Conservation (phyloP, 37 sponge, comb jelly and placozoan species). For the Aphrocallistes beatrix region DNA sequence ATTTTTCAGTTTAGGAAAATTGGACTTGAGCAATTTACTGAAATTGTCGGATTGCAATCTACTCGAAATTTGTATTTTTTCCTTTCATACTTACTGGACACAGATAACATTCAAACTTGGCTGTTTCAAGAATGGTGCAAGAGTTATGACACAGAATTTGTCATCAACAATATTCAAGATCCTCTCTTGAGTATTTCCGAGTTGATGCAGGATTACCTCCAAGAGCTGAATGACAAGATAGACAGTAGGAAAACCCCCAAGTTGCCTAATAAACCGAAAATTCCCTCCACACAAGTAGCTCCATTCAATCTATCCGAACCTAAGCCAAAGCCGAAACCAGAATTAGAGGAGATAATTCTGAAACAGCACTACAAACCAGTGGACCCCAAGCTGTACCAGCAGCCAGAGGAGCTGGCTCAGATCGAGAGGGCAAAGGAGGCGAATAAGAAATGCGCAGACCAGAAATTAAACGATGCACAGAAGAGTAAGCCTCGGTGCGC, state of each 20-base stretch:
- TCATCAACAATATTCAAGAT: not conserved
- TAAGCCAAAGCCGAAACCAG: not conserved
- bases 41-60: not conserved
- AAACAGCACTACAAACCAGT: not conserved
- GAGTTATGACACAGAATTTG: conserved; percentile 13
- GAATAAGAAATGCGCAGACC: not conserved
- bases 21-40: not conserved
- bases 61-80: not conserved
- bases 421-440: not conserved
- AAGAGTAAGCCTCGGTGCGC: not conserved
- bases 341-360: not conserved
- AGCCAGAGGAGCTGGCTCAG: not conserved
- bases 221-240: not conserved
- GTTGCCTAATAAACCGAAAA: not conserved
- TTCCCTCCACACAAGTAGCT: not conserved
- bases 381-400: not conserved
- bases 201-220: not conserved
- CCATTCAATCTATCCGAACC: not conserved
- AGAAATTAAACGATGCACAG: not conserved
- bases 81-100: not conserved
- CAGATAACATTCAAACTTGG: conserved; percentile 8
- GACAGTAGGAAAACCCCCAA: not conserved
- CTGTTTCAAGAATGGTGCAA: not conserved
- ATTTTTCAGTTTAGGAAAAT: not conserved
- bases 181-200: not conserved